A percentile compares a stretch with the other conserved stretches of the same genome.
phyloP scores from a whole-genome alignment of 2,113 vertebrate genomes.

The Prionailurus bengalensis region DNA sequence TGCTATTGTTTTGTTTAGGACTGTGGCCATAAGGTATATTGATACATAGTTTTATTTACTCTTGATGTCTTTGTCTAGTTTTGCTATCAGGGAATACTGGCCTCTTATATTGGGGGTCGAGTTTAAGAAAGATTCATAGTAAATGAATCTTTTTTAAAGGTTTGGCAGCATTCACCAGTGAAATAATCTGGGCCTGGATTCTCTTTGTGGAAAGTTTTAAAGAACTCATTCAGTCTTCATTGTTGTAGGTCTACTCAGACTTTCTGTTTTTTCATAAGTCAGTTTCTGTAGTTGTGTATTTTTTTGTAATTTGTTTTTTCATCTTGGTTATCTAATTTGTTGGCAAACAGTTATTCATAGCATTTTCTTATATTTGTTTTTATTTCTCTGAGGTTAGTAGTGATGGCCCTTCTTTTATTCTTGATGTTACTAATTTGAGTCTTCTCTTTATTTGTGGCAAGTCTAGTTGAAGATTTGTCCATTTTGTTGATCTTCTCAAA shows the following conservation, averaged over 20 bases:
- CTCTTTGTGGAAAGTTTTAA: background rate
- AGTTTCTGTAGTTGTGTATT: background rate
- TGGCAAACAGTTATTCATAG: background rate
- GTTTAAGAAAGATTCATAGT: background rate
- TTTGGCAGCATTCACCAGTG: background rate
- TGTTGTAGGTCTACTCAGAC: background rate
- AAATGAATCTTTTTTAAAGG: background rate
- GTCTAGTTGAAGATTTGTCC: background rate
- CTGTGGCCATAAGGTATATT: background rate
- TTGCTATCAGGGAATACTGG: background rate
- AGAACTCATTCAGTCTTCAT: background rate
- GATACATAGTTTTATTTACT: background rate
- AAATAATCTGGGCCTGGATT: background rate
- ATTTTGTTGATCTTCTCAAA: constrained; percentile 16
- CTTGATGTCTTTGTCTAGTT: background rate
- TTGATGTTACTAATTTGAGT: background rate
- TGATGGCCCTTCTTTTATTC: background rate
- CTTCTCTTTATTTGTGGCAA: background rate
- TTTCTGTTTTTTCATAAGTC: background rate
- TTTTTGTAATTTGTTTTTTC: background rate
- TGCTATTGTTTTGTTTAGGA: background rate
- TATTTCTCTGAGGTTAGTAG: background rate
- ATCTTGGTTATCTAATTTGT: background rate
- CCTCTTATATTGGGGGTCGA: background rate
- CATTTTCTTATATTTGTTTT: background rate